phyloP scores from a whole-genome alignment of 2,113 vertebrate genomes.

The Tychaedon coryphoeus region DNA sequence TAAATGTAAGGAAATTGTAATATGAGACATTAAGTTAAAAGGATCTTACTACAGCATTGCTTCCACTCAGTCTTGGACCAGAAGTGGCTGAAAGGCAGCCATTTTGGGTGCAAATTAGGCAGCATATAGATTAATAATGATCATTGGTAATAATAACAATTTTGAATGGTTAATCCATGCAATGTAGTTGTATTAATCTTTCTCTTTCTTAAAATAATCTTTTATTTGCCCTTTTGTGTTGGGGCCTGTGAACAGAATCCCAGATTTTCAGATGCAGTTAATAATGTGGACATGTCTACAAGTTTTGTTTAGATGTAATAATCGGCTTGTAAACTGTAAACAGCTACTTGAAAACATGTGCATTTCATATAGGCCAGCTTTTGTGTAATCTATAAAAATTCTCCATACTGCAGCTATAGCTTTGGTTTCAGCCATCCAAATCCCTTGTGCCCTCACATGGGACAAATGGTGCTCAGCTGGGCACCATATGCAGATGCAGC shows the following conservation, averaged over 20 bases:
- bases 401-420: background rate
- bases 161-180: background rate
- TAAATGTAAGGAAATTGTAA: constrained; percentile 22
- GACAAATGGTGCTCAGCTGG: background rate
- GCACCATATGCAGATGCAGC: background rate
- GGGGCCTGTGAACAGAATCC: background rate
- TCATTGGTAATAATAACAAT: background rate
- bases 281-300: background rate
- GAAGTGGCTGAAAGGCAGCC: background rate
- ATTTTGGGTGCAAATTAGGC: background rate
- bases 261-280: background rate
- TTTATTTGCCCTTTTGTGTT: background rate
- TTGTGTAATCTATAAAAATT: background rate
- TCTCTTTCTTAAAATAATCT: background rate
- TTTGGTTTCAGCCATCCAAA: background rate
- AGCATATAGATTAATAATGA: background rate
- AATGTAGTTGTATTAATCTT: background rate
- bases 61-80: background rate
- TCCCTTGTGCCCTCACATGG: background rate
- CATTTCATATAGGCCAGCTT: background rate
- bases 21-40: background rate
- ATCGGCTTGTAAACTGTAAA: background rate
- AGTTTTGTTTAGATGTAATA: background rate
- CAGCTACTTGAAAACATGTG: background rate
- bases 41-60: background rate